Conservation (phyloP, 2,888 invertebrate genomes). For the Luperina nickerlii region DNA sequence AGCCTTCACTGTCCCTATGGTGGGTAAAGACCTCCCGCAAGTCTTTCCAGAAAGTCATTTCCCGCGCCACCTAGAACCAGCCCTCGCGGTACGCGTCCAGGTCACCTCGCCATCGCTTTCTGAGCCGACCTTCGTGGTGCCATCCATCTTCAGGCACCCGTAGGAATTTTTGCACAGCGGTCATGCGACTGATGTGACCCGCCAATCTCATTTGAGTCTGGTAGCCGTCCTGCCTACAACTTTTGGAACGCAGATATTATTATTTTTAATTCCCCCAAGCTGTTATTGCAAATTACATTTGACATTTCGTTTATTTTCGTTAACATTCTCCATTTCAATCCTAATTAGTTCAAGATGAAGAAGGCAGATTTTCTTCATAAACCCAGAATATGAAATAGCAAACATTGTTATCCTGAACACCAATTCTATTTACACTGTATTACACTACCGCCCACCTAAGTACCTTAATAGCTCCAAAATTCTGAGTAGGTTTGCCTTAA, state of each 20-base stretch:
- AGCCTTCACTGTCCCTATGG: neutral
- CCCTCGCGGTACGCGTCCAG: neutral
- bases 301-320: conserved; percentile 11
- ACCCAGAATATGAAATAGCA: conserved; percentile 45
- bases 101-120: neutral
- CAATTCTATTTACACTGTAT: conserved; percentile 58
- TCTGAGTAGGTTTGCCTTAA: conserved; percentile 51
- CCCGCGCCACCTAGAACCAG: neutral
- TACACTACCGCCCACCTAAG: conserved; percentile 39
- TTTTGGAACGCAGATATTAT: neutral
- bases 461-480: conserved; percentile 55
- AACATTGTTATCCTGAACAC: conserved; percentile 46
- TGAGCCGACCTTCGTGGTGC: neutral
- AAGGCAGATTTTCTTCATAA: conserved; percentile 35
- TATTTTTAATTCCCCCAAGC: neutral
- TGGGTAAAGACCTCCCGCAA: neutral
- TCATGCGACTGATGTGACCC: neutral
- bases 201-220: neutral
- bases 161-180: neutral
- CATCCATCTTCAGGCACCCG: neutral
- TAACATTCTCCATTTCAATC: conserved; percentile 21
- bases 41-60: neutral
- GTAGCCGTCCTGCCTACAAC: neutral
- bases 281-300: conserved; percentile 4
- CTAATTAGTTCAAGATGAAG: conserved; percentile 45